Percentiles rank a stretch among this genome's conserved stretches.
Evolutionary conservation across 1,140 invertebrate genomes (phyloP).

Genomic region (Trichoplusia ni): DNA sequence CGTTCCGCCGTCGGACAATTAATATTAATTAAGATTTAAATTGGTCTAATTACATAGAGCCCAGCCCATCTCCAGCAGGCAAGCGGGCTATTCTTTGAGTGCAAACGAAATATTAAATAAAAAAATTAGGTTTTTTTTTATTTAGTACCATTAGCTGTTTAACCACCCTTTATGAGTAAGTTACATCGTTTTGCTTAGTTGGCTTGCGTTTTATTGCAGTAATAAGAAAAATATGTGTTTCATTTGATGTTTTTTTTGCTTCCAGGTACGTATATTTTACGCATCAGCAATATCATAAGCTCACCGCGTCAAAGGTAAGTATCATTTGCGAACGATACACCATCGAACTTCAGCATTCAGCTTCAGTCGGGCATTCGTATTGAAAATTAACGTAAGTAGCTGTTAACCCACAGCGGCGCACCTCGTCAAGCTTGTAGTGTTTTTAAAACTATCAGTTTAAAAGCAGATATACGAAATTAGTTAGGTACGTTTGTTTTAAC

Average conservation of each 20-base stretch:
- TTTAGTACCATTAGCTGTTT: not conserved
- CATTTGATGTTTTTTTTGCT: slow-evolving; percentile 36
- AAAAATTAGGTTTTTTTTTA: slow-evolving; percentile 26
- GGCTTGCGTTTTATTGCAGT: no score
- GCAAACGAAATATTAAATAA: slow-evolving; percentile 39
- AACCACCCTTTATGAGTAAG: not conserved
- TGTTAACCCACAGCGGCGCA: not conserved
- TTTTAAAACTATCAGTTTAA: no score
- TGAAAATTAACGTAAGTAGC: slow-evolving; percentile 5
- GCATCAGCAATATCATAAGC: not conserved
- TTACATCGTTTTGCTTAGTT: not conserved
- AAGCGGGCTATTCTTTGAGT: slow-evolving; percentile 56
- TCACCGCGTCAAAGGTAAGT: slow-evolving; percentile 2
- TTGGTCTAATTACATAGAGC: slow-evolving; percentile 80
- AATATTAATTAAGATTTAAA: slow-evolving; percentile 81
- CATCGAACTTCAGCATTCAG: not conserved
- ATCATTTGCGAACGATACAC: not conserved
- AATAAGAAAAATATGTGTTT: no score
- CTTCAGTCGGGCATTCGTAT: not conserved
- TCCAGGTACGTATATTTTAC: slow-evolving; percentile 38
- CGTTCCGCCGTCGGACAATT: slow-evolving; percentile 77
- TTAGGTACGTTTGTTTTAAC: no score
- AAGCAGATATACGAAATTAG: no score
- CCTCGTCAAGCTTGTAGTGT: no score
- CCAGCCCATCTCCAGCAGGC: slow-evolving; percentile 60